Conservation (phyloP, 2,797 vertebrate species). For the Babyrousa celebensis region DNA sequence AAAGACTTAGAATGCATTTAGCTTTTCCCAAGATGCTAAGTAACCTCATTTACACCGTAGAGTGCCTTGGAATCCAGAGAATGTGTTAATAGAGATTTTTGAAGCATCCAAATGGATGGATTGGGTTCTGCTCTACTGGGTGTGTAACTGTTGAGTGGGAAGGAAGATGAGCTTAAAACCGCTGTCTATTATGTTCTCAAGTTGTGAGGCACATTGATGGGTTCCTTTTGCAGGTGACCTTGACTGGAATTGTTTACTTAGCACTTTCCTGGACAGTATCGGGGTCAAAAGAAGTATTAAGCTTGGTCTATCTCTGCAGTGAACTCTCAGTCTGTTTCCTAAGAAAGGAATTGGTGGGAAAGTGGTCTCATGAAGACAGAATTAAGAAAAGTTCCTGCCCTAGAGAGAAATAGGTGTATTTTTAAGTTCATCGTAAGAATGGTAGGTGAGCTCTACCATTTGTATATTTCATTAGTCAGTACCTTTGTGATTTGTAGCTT, state of each 20-base stretch:
- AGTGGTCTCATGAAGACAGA: neutral
- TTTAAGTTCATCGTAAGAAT: neutral
- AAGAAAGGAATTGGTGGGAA: neutral
- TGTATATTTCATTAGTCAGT: neutral
- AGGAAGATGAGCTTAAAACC: neutral
- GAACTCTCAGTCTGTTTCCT: neutral
- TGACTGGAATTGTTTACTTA: neutral
- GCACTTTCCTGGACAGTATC: neutral
- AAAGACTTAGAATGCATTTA: neutral
- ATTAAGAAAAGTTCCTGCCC: neutral
- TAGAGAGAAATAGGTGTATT: neutral
- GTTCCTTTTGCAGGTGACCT: neutral
- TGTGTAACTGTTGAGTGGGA: neutral
- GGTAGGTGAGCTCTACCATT: neutral
- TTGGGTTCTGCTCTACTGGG: neutral
- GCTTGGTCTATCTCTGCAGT: neutral
- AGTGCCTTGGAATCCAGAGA: neutral
- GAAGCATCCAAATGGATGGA: neutral
- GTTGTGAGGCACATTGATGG: neutral
- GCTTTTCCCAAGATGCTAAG: neutral
- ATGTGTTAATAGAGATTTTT: neutral
- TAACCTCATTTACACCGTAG: neutral
- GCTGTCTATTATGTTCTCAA: neutral
- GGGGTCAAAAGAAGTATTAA: neutral
- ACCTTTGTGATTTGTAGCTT: neutral